Percentiles rank a stretch among this genome's conserved stretches.
Conservation (phyloP, 2,888 invertebrate genomes). For the Brachyptera risi region DNA sequence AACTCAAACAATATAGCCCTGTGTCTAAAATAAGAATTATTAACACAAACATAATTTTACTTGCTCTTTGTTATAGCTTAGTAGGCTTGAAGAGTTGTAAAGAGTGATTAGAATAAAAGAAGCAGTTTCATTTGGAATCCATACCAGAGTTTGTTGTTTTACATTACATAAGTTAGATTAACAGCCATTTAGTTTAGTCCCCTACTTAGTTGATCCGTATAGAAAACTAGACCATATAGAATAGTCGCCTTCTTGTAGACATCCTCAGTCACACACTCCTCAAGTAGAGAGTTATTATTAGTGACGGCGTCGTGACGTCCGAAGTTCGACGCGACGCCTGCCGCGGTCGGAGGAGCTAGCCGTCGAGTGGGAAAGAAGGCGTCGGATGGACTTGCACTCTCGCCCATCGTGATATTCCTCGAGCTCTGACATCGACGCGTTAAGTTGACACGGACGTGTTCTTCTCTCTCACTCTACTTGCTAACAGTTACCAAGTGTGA, state of each 20-base stretch:
- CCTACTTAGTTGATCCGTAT: background rate
- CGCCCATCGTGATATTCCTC: background rate
- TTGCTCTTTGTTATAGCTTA: slow-evolving; percentile 28
- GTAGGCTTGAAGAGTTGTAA: slow-evolving; percentile 28
- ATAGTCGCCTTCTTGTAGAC: slow-evolving; percentile 16
- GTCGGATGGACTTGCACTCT: background rate
- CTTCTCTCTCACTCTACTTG: background rate
- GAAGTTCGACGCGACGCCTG: background rate
- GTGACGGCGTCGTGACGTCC: background rate
- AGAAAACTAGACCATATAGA: slow-evolving; percentile 10
- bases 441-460: slow-evolving; percentile 7
- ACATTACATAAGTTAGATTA: slow-evolving; percentile 3
- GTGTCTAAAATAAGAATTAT: slow-evolving; percentile 6
- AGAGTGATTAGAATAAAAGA: slow-evolving; percentile 32
- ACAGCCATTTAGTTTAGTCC: slow-evolving; percentile 2
- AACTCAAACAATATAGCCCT: slow-evolving; percentile 2
- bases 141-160: slow-evolving; percentile 32
- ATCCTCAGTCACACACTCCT: background rate
- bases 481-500: too few species aligned
- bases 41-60: slow-evolving; percentile 16
- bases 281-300: background rate
- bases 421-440: background rate
- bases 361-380: background rate
- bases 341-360: background rate
- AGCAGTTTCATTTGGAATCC: slow-evolving; percentile 30